Base-by-base conservation (phyloP, 2,888 invertebrate genomes). In the Rhingia campestris region DNA sequence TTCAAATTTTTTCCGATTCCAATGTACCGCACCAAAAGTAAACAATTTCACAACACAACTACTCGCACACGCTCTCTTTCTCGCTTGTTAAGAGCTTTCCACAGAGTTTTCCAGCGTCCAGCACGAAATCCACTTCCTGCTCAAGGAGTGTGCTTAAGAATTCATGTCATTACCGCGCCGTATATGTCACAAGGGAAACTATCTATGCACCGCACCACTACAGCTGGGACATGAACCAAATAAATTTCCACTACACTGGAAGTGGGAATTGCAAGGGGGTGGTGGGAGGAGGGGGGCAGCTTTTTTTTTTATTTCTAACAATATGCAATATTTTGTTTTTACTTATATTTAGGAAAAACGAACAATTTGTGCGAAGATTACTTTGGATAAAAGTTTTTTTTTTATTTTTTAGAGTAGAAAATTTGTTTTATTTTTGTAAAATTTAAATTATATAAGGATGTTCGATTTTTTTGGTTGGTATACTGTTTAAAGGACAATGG, bases 161-260 rank as follows among this genome's bases (percentile, higher is more conserved):
- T 75, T 84, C 69, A 70, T 84, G 80, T 84, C 80, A 84, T 80
- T 84, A 84, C 84, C 84, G 80, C 70, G 74, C n/a, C n/a, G n/a
- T n/a, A n/a, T n/a, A n/a, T n/a, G n/a, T n/a, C n/a, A n/a, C n/a
- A n/a, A n/a, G 0, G 10, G n/a, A 51, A 59, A 61, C 74, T 54
- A 61, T 79, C 39, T 59, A 45, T 79, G 82, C 80, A 84, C 80
- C 74, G 22, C 22, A 80, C 84, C 63, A 80, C 84, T 80, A 66
- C 66, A 84, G 74, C 75, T 9, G 59, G 49, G 80, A 80, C 84
- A 80, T 51, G 70, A 84, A 84, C 84, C 84, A 69, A 33, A 22
- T 22, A 22, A 22, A 22, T 33, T 59, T 70, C 33, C 12, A 7
- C 32, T 22, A 32, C 59, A 49, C 81, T 81, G 73, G 79, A 79